Conservation (phyloP, 2,797 vertebrate species). For the Antrozous pallidus region DNA sequence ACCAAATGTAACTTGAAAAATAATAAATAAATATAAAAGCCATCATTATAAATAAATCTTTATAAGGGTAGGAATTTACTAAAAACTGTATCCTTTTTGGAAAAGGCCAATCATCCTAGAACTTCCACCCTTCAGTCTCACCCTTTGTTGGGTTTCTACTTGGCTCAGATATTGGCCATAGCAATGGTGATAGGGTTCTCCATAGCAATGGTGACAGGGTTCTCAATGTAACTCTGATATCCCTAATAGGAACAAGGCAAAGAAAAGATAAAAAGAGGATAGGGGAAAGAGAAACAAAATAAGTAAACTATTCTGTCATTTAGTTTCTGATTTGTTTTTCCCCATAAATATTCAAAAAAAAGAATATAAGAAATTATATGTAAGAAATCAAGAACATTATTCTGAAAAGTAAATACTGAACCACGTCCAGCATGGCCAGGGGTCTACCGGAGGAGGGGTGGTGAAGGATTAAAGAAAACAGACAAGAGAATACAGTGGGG, state of each 20-base stretch:
- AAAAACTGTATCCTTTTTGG: background rate
- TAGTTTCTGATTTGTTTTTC: background rate
- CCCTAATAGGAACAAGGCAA: background rate
- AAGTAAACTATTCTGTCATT: background rate
- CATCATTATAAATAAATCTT: background rate
- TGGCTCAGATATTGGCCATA: background rate
- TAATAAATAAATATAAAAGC: background rate
- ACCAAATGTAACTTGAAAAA: too few species aligned
- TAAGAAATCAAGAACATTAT: background rate
- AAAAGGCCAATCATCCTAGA: background rate
- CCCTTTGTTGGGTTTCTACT: background rate
- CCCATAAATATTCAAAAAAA: background rate
- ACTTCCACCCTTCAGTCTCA: background rate
- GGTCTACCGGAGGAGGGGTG: too few species aligned
- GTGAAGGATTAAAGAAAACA: too few species aligned
- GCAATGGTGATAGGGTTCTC: background rate
- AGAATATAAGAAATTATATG: background rate
- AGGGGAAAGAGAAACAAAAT: background rate
- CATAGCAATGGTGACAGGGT: background rate
- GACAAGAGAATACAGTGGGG: too few species aligned
- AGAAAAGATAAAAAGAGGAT: background rate
- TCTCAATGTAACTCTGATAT: background rate
- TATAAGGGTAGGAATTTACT: background rate
- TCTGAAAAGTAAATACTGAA: slow-evolving; percentile 35
- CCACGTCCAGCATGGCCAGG: too few species aligned